Evolutionary conservation across 1,140 invertebrate species (phyloP).

Genomic region (Cyclargus thomasi): DNA sequence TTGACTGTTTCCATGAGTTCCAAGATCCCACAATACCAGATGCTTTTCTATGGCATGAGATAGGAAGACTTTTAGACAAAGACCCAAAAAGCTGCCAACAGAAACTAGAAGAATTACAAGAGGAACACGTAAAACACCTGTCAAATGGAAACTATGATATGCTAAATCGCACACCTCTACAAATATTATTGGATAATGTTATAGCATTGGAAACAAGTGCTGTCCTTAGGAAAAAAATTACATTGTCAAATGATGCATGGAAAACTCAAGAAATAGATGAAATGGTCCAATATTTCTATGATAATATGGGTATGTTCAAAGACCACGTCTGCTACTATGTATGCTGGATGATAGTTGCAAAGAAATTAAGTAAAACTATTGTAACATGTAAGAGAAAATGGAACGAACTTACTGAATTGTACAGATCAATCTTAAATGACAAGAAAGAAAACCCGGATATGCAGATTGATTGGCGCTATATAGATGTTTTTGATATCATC

Average conservation of each 20-base stretch:
- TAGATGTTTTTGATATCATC: constrained; percentile 63
- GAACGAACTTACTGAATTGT: constrained; percentile 46
- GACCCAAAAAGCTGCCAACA: constrained; percentile 43
- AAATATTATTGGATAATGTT: constrained; percentile 58
- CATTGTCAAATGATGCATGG: constrained; percentile 33
- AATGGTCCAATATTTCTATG: constrained; percentile 55
- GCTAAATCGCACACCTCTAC: constrained; percentile 38
- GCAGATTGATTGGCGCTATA: constrained; percentile 64
- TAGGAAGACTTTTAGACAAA: constrained; percentile 54
- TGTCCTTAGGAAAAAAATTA: constrained; percentile 33
- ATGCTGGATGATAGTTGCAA: constrained; percentile 47
- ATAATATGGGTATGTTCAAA: constrained; percentile 60
- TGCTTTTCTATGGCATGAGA: constrained; percentile 60
- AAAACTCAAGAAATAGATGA: constrained; percentile 47
- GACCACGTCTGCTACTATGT: constrained; percentile 56
- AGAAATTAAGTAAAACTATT: constrained; percentile 37
- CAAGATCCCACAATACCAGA: constrained; percentile 56
- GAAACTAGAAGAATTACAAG: constrained; percentile 47
- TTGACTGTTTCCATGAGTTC: constrained; percentile 63
- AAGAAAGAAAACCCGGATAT: constrained; percentile 64
- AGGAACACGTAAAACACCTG: constrained; percentile 45
- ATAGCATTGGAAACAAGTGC: constrained; percentile 48
- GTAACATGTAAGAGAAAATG: constrained; percentile 46
- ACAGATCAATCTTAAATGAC: constrained; percentile 53
- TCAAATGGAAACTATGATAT: constrained; percentile 45